A percentile compares a stretch with the other conserved stretches of the same genome.
Conservation (phyloP, 92 coral and sea anemone genomes). For the Anthopleura xanthogrammica region DNA sequence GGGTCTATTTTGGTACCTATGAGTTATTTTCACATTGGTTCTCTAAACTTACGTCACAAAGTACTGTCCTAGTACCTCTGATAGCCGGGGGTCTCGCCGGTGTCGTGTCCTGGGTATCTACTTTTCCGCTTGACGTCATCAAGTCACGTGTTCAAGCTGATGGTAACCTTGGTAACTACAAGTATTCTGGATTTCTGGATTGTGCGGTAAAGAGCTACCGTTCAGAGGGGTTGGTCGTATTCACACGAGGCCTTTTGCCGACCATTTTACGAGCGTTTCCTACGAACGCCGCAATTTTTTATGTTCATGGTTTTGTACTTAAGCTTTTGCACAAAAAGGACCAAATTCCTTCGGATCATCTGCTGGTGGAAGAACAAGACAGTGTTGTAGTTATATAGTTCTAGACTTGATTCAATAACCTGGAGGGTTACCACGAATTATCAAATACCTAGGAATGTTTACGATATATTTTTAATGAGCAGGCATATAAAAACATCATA, state of each 20-base stretch:
- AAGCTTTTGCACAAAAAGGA: constrained; percentile 33
- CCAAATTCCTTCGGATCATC: not conserved
- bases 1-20: constrained; percentile 77
- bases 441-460: too few species aligned
- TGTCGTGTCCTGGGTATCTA: constrained; percentile 75
- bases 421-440: too few species aligned
- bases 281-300: constrained; percentile 76
- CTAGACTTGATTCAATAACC: too few species aligned
- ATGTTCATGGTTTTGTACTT: constrained; percentile 43
- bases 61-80: constrained; percentile 54
- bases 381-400: not conserved
- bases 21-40: constrained; percentile 66
- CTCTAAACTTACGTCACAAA: constrained; percentile 29
- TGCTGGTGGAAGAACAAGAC: not conserved
- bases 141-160: constrained; percentile 98
- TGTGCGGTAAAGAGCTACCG: constrained; percentile 78
- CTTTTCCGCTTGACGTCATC: constrained; percentile 85
- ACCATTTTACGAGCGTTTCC: constrained; percentile 88
- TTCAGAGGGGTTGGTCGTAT: constrained; percentile 67
- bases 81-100: constrained; percentile 94
- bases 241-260: constrained; percentile 77
- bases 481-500: too few species aligned
- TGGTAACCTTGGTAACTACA: constrained; percentile 64
- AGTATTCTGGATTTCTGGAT: constrained; percentile 66
- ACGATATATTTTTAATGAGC: too few species aligned